Evolutionary conservation across 1,140 invertebrate species (phyloP), one percentile per base, ranked within the genome.

Genomic region (Rhopalosiphum padi): DNA sequence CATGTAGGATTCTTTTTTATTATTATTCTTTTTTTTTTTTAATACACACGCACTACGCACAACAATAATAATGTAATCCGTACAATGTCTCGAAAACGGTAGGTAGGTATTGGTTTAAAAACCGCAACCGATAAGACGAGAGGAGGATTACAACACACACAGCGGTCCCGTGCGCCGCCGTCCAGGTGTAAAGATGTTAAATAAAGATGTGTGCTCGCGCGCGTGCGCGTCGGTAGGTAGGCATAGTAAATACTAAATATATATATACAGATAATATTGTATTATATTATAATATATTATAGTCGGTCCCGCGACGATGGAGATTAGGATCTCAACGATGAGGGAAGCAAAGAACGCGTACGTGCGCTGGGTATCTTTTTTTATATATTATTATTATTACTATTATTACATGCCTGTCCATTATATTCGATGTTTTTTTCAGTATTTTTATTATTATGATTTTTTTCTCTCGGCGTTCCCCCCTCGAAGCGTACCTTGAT

Each of bases 91-190:
- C 15, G 60, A 85, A 85, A 25, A 41, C 83, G 35, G 83, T 85
- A 37, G 83, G 91, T 85, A 85, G 91, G 91, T 93, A 93, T 93
- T 86, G 91, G 91, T 93, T 93, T 93, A 93, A 93, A 93, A 93
- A 93, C 91, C 91, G 91, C 91, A 93, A 93, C 82, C 91, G 91
- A 93, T 93, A 93, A 93, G 91, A 93, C 48, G 43, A 41, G 87
- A 55, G 15, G 91, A 41, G 77, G 77, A 93, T 93, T 86, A 86
- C 82, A 21, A 46, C 60, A 41, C 37, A 41, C 15, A 30, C 41
- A 23, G 55, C 37, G 25, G 43, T 92, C 91, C 91, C 90, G 90
- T 92, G 90, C 90, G 85, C 51, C 88, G 48, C 15, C 21, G 91
- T 93, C 91, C 91, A 93, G 91, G 91, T 93, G 91, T 93, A 93